Evolutionary conservation across 2,888 invertebrate genomes (phyloP), one percentile per base, ranked within the genome.

Genomic region (Amphipoea lucens): DNA sequence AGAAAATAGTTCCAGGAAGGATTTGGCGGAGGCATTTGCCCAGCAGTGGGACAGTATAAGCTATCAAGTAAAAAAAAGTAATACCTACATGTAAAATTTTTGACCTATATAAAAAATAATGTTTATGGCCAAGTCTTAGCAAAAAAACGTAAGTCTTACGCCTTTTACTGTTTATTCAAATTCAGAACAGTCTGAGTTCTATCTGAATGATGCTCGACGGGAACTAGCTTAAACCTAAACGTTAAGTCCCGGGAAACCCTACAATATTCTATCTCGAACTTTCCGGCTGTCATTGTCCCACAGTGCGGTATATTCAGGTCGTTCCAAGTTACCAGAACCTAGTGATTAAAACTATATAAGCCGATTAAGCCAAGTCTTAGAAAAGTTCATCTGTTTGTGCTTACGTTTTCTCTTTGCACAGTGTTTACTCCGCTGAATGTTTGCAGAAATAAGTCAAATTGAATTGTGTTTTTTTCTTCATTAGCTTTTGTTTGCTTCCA

Each of bases 321-420:
- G 20, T 57, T 76, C 4, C n/a, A 54, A 81, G 36, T 81, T 68
- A n/a, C 14, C 12, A 45, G 68, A 66, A 74, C 42, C 23, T 29
- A 74, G 29, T 78, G 60, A 66, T 71, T 86, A 62, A 54, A 79
- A 72, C 68, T 62, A 71, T 40, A 68, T 79, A 79, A 79, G 76
- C 68, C 68, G 76, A 78, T 74, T 72, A 79, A 79, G 65, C 12
- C 17, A 54, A 68, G 68, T 62, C 51, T 71, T 60, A 54, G 29
- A 69, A 57, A 69, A 65, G 67, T 74, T 29, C 60, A 71, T 68
- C 51, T 74, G 63, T 65, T 66, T 40, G 1, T 71, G 51, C 48
- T 36, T 51, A 51, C 36, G 36, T 60, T 85, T 76, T 81, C 36
- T 66, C 76, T 74, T 63, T 71, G 62, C 62, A 17, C 5, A 5